Conservation (phyloP, 2,113 vertebrate genomes). For the Cynopterus brachyotis region DNA sequence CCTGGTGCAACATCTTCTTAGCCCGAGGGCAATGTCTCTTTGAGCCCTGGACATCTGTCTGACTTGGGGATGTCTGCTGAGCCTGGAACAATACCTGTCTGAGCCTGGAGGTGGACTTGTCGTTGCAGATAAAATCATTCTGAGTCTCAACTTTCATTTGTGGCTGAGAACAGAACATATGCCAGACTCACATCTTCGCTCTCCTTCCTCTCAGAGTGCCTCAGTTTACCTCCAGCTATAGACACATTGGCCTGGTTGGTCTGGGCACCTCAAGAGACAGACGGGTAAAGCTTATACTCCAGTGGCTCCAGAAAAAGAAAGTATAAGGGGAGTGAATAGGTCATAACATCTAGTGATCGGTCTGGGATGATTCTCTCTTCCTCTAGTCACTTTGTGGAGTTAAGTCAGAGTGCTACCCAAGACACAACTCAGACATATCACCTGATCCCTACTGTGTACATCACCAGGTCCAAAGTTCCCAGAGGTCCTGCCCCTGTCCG, state of each 20-base stretch:
- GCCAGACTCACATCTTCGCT: not conserved
- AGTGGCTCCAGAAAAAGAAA: not conserved
- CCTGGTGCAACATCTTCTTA: slow-evolving; percentile 54
- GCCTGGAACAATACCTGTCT: slow-evolving; percentile 59
- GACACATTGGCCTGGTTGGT: not conserved
- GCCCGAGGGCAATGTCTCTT: slow-evolving; percentile 66
- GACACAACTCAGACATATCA: not conserved
- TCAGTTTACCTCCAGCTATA: slow-evolving; percentile 30
- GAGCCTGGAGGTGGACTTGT: slow-evolving; percentile 59
- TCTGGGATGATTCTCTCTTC: not conserved
- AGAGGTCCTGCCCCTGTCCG: not conserved
- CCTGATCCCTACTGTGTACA: not conserved
- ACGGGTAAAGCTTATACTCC: not conserved
- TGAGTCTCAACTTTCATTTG: not conserved
- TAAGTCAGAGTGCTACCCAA: not conserved
- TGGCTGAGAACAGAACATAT: not conserved
- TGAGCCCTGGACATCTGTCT: slow-evolving; percentile 68
- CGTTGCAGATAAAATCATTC: slow-evolving; percentile 57
- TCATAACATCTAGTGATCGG: not conserved
- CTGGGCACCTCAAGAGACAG: not conserved
- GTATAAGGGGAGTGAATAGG: not conserved
- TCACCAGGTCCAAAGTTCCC: not conserved
- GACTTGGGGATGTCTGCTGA: slow-evolving; percentile 53
- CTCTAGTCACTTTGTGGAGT: not conserved
- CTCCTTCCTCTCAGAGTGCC: not conserved